A percentile compares a stretch with the other conserved stretches of the same genome.
Evolutionary conservation across 1,140 invertebrate genomes (phyloP).

Genomic region (Plutomurus gul): DNA sequence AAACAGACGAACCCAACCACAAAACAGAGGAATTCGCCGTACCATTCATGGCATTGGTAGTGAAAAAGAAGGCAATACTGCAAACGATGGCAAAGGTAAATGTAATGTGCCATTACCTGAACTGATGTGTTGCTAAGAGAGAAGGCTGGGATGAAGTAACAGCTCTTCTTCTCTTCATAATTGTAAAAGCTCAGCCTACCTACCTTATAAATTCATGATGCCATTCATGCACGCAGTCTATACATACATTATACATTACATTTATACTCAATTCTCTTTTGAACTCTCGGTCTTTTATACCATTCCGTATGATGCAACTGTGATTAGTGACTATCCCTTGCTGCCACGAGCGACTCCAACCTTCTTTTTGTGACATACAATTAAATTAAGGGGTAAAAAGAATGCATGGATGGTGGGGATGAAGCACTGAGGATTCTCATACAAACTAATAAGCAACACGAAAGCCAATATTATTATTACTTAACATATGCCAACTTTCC

Average conservation of each 20-base stretch:
- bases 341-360: neutral
- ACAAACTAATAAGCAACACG: too few relatives aligned
- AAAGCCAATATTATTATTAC: too few relatives aligned
- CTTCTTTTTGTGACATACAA: neutral
- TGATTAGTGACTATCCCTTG: neutral
- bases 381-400: too few relatives aligned
- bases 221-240: neutral
- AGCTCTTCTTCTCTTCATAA: conserved; percentile 1
- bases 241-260: neutral
- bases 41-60: too few relatives aligned
- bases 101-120: neutral
- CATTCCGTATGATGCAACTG: neutral
- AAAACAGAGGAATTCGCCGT: too few relatives aligned
- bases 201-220: neutral
- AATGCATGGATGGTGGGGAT: too few relatives aligned
- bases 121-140: neutral
- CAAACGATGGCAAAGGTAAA: neutral
- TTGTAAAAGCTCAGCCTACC: conserved; percentile 8
- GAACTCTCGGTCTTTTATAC: neutral
- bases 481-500: too few relatives aligned
- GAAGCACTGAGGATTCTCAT: too few relatives aligned
- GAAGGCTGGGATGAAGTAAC: neutral
- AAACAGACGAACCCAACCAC: too few relatives aligned
- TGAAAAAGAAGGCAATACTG: too few relatives aligned
- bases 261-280: neutral